A percentile compares a stretch with the other conserved stretches of the same genome.
Conservation (phyloP, 2,113 vertebrate genomes). For the Apodemus sylvaticus region DNA sequence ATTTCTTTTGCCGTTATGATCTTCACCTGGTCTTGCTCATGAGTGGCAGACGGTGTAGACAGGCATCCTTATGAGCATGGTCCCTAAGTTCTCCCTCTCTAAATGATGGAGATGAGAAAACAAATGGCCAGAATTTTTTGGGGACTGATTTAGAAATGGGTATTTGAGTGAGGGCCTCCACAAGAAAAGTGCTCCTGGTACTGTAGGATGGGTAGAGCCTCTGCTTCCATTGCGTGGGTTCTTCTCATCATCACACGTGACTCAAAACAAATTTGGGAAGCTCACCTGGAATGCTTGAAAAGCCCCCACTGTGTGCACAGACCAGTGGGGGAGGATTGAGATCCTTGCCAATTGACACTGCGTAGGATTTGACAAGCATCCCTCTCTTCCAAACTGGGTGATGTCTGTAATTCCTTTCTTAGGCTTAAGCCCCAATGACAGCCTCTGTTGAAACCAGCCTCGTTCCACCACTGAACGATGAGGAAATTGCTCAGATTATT, state of each 20-base stretch:
- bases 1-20: background rate
- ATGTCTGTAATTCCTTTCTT: background rate
- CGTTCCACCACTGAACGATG: constrained; percentile 45
- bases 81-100: background rate
- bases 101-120: background rate
- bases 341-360: background rate
- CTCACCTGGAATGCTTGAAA: background rate
- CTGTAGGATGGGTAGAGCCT: background rate
- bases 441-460: constrained; percentile 50
- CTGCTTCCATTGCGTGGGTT: background rate
- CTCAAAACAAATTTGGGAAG: background rate
- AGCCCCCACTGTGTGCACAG: background rate
- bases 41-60: background rate
- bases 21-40: background rate
- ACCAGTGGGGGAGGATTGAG: background rate
- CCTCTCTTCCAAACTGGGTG: background rate
- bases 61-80: background rate
- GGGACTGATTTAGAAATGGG: background rate
- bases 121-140: background rate
- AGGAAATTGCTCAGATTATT: constrained; percentile 63
- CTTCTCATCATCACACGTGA: background rate
- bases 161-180: background rate
- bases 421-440: constrained; percentile 30
- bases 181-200: background rate
- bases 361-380: background rate